Conservation (phyloP, 1,140 invertebrate genomes). For the Daktulosphaira vitifoliae region DNA sequence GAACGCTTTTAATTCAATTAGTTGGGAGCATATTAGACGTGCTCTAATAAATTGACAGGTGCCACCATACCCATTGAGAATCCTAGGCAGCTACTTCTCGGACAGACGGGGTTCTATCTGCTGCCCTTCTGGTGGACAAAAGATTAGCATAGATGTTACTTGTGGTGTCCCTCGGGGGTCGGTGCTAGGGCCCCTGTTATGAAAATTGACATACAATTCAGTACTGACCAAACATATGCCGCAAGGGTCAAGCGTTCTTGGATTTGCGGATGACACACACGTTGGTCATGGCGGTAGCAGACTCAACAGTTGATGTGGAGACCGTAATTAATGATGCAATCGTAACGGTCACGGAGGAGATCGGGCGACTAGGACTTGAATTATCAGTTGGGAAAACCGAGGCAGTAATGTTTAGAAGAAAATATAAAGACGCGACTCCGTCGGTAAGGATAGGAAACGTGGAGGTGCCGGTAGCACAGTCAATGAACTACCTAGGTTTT, state of each 20-base stretch:
- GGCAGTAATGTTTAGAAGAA: neutral
- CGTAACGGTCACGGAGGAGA: neutral
- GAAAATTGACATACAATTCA: neutral
- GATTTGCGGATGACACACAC: neutral
- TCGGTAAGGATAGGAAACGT: neutral
- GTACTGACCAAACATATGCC: neutral
- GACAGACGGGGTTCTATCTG: neutral
- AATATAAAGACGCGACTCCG: neutral
- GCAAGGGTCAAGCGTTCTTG: neutral
- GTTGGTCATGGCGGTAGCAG: neutral
- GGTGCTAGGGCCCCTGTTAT: neutral
- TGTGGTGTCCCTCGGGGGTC: too few relatives aligned
- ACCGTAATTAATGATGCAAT: neutral
- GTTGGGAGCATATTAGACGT: neutral
- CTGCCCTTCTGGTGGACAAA: neutral
- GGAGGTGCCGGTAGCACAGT: neutral
- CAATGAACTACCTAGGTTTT: neutral
- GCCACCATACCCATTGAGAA: neutral
- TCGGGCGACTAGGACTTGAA: neutral
- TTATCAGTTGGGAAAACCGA: neutral
- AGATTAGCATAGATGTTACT: neutral
- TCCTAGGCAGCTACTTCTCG: neutral
- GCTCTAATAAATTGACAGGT: neutral
- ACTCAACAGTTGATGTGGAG: neutral
- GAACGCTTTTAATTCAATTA: neutral